Evolutionary conservation across 1,140 invertebrate species (phyloP), one percentile per base, ranked within the genome.

Genomic region (Drosophila nebulosa): DNA sequence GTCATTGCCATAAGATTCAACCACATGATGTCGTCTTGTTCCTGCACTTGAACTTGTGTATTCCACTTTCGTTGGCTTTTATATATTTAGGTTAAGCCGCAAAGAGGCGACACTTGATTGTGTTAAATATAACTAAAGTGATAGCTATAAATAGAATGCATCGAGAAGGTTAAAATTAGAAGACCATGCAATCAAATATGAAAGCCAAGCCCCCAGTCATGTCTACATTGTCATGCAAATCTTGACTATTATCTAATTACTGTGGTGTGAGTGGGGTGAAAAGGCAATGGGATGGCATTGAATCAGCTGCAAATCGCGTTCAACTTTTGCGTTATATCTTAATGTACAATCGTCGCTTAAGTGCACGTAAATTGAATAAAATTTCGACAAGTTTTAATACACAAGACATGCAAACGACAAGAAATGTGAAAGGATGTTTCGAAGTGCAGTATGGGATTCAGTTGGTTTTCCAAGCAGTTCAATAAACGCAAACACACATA

Each of bases 351-450:
- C 83, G 81, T 86, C 83, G 83, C 81, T 77, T 86, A 88, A 86
- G 83, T 86, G 83, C 83, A 88, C 79, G 71, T 86, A 86, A 86
- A 86, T 86, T 86, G 83, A 86, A 86, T 86, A 88, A 76, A 88
- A 83, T 88, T 86, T 88, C 71, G 83, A 86, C 83, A 86, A 88
- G 83, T 83, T 86, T 88, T 86, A 86, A 86, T 86, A 80, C 81
- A 80, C 76, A 71, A 74, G 77, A 77, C 77, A 74, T 69, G 79
- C 75, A 83, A 64, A 69, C 67, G 72, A 64, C 67, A 75, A 59
- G 51, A 30, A 10, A 24, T 55, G 42, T 18, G 30, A 59, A 56
- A 46, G 46, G 24, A 57, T 26, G 57, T 64, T 52, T 74, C n/a
- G n/a, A n/a, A n/a, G n/a, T n/a, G n/a, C n/a, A n/a, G n/a, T n/a